phyloP scores from a whole-genome alignment of 2,888 invertebrate species.

The Xestia xanthographa region DNA sequence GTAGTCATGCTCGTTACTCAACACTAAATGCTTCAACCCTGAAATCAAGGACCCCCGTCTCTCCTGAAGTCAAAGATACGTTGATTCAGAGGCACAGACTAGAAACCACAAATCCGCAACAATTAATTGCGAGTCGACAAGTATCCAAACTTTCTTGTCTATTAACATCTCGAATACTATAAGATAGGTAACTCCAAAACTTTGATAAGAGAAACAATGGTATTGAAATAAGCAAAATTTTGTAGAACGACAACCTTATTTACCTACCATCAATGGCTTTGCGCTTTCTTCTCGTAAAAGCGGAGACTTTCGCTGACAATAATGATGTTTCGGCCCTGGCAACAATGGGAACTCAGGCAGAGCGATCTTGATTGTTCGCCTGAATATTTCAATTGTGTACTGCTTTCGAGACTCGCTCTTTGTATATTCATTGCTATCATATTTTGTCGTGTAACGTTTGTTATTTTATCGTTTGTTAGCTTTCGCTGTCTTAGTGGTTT shows the following conservation, averaged over 20 bases:
- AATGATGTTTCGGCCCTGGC: conserved; percentile 79
- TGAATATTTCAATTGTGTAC: conserved; percentile 79
- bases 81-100: conserved; percentile 34
- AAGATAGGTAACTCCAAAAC: conserved; percentile 64
- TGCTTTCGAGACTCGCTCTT: conserved; percentile 72
- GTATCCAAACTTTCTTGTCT: conserved; percentile 65
- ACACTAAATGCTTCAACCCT: background rate
- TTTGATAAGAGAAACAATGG: conserved; percentile 68
- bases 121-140: conserved; percentile 64
- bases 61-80: conserved; percentile 36
- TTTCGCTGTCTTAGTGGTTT: conserved; percentile 63
- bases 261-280: conserved; percentile 78
- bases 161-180: conserved; percentile 62
- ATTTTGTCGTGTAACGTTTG: conserved; percentile 70
- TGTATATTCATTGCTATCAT: conserved; percentile 71
- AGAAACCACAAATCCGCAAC: conserved; percentile 58
- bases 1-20: background rate
- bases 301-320: conserved; percentile 80
- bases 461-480: conserved; percentile 70
- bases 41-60: conserved; percentile 25
- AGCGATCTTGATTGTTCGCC: conserved; percentile 79
- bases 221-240: conserved; percentile 72
- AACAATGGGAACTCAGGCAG: conserved; percentile 76
- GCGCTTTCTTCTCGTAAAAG: conserved; percentile 81
- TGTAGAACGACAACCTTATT: conserved; percentile 75